Conservation (phyloP, 2,888 invertebrate species). For the Mythimna ferrago region DNA sequence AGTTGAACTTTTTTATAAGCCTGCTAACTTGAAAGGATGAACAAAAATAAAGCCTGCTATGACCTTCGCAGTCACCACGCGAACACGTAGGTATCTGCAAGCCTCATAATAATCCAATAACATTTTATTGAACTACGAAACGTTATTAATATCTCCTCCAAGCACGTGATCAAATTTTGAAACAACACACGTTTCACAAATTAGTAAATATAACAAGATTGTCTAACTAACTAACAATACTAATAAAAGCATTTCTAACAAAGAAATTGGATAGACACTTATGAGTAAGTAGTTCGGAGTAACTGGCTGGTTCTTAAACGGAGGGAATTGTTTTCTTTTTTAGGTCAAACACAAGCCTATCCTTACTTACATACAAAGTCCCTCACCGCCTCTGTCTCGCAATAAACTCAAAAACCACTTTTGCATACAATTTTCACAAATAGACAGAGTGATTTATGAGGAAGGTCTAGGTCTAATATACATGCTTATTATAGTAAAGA, state of each 20-base stretch:
- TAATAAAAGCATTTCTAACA: conserved; percentile 59
- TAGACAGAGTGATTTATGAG: too few relatives aligned
- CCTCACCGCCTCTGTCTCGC: too few relatives aligned
- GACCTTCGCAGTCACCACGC: conserved; percentile 10
- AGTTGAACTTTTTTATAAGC: background rate
- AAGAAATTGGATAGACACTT: conserved; percentile 54
- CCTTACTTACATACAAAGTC: too few relatives aligned
- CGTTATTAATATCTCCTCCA: conserved; percentile 28
- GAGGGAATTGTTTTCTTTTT: background rate
- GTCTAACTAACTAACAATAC: conserved; percentile 50
- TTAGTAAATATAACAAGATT: conserved; percentile 53
- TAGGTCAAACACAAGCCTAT: too few relatives aligned
- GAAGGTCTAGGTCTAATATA: too few relatives aligned
- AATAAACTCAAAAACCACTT: too few relatives aligned
- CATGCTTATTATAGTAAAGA: too few relatives aligned
- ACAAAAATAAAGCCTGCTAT: conserved; percentile 7
- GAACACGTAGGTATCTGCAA: conserved; percentile 11
- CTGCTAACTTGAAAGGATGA: conserved; percentile 7
- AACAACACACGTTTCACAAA: conserved; percentile 47
- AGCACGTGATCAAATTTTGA: conserved; percentile 52
- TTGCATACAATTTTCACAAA: too few relatives aligned
- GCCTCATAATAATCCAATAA: conserved; percentile 19
- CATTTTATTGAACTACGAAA: conserved; percentile 22
- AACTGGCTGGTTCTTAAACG: conserved; percentile 16
- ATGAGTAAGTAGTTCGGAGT: conserved; percentile 32